phyloP scores from a whole-genome alignment of 1,140 invertebrate species.

The Tetragonula clypearis region DNA sequence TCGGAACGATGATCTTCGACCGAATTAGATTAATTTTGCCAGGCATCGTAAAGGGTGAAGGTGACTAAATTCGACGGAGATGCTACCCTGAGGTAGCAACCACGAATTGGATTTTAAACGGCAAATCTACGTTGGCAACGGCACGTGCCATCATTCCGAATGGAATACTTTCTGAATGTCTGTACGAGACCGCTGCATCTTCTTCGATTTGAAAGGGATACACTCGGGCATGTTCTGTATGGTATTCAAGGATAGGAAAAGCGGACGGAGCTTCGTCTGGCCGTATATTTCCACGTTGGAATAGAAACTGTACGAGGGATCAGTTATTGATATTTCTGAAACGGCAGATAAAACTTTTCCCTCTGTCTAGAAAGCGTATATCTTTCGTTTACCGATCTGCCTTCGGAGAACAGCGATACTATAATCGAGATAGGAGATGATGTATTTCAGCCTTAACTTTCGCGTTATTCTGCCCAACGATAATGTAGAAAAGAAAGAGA shows the following conservation, averaged over 20 bases:
- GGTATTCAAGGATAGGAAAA: background rate
- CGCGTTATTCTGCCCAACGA: background rate
- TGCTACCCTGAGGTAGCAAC: background rate
- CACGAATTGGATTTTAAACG: slow-evolving; percentile 32
- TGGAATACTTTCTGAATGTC: slow-evolving; percentile 30
- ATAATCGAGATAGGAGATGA: slow-evolving; percentile 47
- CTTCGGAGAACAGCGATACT: slow-evolving; percentile 25
- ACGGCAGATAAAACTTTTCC: slow-evolving; percentile 46
- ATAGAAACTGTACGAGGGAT: slow-evolving; percentile 44
- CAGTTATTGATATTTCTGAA: slow-evolving; percentile 54
- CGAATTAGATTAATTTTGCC: background rate
- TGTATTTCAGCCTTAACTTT: slow-evolving; percentile 32
- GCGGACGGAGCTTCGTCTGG: background rate
- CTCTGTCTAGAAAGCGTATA: slow-evolving; percentile 30
- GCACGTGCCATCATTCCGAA: slow-evolving; percentile 40
- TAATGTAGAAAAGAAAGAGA: slow-evolving; percentile 4
- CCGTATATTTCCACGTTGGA: slow-evolving; percentile 40
- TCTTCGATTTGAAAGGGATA: slow-evolving; percentile 43
- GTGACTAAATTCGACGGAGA: background rate
- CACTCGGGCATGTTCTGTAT: slow-evolving; percentile 39
- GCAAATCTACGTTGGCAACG: slow-evolving; percentile 23
- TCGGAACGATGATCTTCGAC: background rate
- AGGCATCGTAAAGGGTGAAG: too few species aligned
- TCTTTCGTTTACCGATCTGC: slow-evolving; percentile 48
- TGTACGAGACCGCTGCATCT: slow-evolving; percentile 31